phyloP scores from a whole-genome alignment of 2,888 invertebrate genomes.

The Galeruca laticollis region DNA sequence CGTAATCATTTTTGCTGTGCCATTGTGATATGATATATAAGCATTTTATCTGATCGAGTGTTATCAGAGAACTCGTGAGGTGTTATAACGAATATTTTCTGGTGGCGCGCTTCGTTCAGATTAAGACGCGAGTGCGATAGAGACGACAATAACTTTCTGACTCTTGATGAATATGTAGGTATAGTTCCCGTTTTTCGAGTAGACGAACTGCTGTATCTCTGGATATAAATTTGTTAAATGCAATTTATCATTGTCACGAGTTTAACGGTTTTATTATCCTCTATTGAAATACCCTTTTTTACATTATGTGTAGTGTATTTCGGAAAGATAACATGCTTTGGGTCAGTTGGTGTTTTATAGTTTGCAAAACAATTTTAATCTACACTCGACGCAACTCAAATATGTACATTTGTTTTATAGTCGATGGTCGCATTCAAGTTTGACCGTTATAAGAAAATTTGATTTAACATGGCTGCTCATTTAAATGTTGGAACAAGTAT shows the following conservation, averaged over 20 bases:
- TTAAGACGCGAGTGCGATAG: slow-evolving; percentile 44
- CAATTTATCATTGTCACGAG: slow-evolving; percentile 53
- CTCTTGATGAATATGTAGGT: slow-evolving; percentile 51
- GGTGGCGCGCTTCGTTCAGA: slow-evolving; percentile 47
- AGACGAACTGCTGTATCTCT: slow-evolving; percentile 30
- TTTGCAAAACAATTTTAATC: no score
- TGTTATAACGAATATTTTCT: slow-evolving; percentile 56
- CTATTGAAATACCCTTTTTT: slow-evolving; percentile 31
- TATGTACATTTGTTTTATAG: no score
- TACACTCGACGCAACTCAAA: no score
- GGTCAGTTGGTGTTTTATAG: no score
- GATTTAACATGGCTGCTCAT: no score
- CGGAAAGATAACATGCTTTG: slow-evolving; percentile 21
- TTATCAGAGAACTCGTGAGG: slow-evolving; percentile 57
- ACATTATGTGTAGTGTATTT: slow-evolving; percentile 16
- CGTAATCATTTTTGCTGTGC: slow-evolving; percentile 67
- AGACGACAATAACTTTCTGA: slow-evolving; percentile 45
- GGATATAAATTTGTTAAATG: slow-evolving; percentile 54
- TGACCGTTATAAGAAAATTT: no score
- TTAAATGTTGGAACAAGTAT: no score
- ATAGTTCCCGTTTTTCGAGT: slow-evolving; percentile 40
- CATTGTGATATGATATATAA: slow-evolving; percentile 67
- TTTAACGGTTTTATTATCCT: slow-evolving; percentile 45
- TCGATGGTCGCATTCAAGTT: no score
- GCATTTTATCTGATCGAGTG: slow-evolving; percentile 57